These are phyloP conservation scores for Enteromius anoplus DNA, from an alignment of 2,797 vertebrate genomes.

Conservation along the genomic window DNA sequence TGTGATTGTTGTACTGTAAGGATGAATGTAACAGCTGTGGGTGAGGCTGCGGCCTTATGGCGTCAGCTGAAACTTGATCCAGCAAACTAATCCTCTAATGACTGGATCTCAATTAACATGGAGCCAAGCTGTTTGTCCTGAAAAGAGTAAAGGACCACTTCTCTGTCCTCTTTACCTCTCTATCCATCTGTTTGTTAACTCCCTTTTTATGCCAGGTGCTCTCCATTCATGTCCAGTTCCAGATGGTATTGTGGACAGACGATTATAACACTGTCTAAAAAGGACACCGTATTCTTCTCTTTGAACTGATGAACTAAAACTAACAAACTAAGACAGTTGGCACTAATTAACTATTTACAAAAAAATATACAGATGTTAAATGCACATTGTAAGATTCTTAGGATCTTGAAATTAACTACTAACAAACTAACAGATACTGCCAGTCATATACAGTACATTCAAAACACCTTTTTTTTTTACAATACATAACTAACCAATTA, in stretches of 20 bases:
- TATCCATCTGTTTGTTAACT: slow-evolving; percentile 41
- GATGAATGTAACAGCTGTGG: slow-evolving; percentile 57
- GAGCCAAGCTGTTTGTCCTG: slow-evolving; percentile 50
- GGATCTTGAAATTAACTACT: not conserved
- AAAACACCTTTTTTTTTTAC: not conserved
- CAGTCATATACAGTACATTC: not conserved
- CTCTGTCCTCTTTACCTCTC: slow-evolving; percentile 10
- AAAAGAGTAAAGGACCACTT: slow-evolving; percentile 2
- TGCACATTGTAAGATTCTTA: not conserved
- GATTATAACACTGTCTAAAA: not conserved
- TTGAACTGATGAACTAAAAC: not conserved
- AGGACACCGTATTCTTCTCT: not conserved
- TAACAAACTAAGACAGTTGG: not conserved
- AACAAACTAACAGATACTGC: not conserved
- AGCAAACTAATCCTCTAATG: slow-evolving; percentile 53
- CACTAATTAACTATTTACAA: not conserved
- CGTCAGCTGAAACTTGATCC: slow-evolving; percentile 50
- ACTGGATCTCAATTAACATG: slow-evolving; percentile 51
- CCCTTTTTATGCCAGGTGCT: slow-evolving; percentile 29
- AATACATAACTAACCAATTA: not conserved
- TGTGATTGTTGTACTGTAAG: slow-evolving; percentile 31
- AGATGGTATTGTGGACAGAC: not conserved
- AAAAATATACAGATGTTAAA: not conserved
- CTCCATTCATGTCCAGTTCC: not conserved
- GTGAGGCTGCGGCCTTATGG: slow-evolving; percentile 40